Evolutionary conservation across 2,113 vertebrate species (phyloP).

Genomic region (Prunella fulvescens): DNA sequence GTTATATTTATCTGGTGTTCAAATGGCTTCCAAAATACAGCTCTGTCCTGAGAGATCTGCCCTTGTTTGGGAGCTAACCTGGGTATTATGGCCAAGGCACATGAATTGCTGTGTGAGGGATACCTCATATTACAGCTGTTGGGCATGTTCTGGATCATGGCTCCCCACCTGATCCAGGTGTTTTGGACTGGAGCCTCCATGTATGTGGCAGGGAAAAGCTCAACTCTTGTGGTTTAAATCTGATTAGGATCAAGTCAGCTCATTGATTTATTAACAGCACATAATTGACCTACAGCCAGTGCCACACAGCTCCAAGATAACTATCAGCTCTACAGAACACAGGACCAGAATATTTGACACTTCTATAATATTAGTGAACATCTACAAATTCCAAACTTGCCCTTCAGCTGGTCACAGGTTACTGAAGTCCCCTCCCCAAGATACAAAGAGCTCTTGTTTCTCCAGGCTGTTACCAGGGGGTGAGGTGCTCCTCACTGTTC

Average conservation of each 20-base stretch:
- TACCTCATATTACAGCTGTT: neutral
- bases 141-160: neutral
- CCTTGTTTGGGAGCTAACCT: neutral
- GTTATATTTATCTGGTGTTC: neutral
- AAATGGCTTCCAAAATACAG: neutral
- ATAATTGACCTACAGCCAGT: neutral
- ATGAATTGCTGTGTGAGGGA: neutral
- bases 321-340: neutral
- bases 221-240: neutral
- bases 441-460: neutral
- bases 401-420: neutral
- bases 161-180: neutral
- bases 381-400: neutral
- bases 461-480: neutral
- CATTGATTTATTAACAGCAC: neutral
- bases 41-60: neutral
- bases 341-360: neutral
- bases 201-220: neutral
- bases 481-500: neutral
- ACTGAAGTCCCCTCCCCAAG: neutral
- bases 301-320: neutral
- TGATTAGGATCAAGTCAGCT: neutral
- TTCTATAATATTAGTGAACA: neutral
- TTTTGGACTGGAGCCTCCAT: neutral
- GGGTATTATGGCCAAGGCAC: neutral